Evolutionary conservation across 2,888 invertebrate genomes (phyloP).

Genomic region (Labia minor): DNA sequence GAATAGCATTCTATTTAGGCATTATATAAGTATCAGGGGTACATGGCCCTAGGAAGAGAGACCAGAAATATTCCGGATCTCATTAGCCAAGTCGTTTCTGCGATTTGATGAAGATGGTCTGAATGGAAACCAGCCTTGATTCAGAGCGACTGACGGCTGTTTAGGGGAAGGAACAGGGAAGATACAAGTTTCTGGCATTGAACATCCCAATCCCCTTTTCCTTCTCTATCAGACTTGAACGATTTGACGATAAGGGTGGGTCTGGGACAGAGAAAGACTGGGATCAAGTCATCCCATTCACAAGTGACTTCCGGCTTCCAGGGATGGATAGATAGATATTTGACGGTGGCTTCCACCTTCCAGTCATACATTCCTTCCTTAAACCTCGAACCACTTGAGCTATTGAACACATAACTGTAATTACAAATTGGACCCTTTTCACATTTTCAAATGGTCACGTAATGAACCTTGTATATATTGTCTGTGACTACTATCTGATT

Average conservation of each 20-base stretch:
- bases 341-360: background rate
- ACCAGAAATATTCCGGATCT: background rate
- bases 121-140: background rate
- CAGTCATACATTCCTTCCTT: background rate
- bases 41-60: background rate
- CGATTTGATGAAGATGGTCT: conserved; percentile 4
- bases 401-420: conserved; percentile 25
- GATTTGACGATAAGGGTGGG: conserved; percentile 13
- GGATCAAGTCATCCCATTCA: conserved; percentile 8
- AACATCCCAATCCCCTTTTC: background rate
- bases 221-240: conserved; percentile 13
- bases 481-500: too few species aligned
- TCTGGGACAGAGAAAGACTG: background rate
- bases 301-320: background rate
- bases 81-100: background rate
- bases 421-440: conserved; percentile 28
- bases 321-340: background rate
- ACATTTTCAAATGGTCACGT: conserved; percentile 27
- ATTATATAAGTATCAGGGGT: too few species aligned
- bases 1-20: too few species aligned
- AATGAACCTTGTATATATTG: conserved; percentile 23
- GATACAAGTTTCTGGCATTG: conserved; percentile 5
- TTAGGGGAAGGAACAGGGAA: background rate
- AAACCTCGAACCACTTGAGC: background rate
- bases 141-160: background rate